These are phyloP conservation scores for Pterophyllum scalare DNA, from an alignment of 2,113 vertebrate species.

Conservation along the genomic window DNA sequence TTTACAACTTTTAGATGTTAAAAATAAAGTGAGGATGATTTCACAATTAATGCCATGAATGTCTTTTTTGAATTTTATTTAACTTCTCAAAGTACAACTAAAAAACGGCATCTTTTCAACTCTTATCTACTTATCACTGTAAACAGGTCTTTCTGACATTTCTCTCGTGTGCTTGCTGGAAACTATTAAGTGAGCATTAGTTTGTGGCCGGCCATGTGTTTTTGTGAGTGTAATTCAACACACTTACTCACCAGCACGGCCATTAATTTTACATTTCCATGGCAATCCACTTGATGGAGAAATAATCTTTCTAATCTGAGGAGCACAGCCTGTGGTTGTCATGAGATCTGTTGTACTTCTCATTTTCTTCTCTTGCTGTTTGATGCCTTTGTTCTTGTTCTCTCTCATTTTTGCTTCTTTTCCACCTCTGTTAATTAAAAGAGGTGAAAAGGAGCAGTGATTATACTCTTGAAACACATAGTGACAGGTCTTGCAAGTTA, in stretches of 20 bases:
- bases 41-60: background rate
- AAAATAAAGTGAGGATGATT: background rate
- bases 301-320: conserved; percentile 36
- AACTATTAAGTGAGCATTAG: background rate
- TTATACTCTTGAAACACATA: conserved; percentile 24
- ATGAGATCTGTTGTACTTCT: conserved; percentile 3
- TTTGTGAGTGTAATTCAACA: background rate
- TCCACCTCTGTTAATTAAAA: conserved; percentile 42
- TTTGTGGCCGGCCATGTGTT: background rate
- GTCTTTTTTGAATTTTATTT: background rate
- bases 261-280: conserved; percentile 27
- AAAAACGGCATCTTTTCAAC: background rate
- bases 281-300: conserved; percentile 18
- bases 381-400: conserved; percentile 7
- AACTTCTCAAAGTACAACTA: background rate
- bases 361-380: conserved; percentile 9
- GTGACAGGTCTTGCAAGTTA: conserved; percentile 10
- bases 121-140: background rate
- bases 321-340: conserved; percentile 21
- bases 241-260: background rate
- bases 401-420: conserved; percentile 14
- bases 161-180: background rate
- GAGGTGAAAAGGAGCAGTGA: conserved; percentile 28
- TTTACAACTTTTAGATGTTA: background rate
- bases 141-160: background rate